These are phyloP conservation scores for Drosophila mulleri DNA, from an alignment of 2,888 invertebrate species.

Conservation along the genomic window DNA sequence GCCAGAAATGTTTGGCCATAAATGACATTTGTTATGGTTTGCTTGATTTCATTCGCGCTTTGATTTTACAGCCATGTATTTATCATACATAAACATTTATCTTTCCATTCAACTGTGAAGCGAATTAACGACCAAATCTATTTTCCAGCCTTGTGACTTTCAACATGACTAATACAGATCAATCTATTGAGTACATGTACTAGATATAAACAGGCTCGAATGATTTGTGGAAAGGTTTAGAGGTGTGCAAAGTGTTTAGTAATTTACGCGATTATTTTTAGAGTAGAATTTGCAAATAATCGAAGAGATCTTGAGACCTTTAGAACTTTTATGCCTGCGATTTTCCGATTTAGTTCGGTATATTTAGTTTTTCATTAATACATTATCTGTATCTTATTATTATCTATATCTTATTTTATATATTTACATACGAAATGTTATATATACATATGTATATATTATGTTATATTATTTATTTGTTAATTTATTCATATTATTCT, in stretches of 20 bases:
- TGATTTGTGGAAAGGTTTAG: not conserved
- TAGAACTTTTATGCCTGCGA: not conserved
- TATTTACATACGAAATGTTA: too few relatives aligned
- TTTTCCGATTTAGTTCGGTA: not conserved
- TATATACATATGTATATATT: too few relatives aligned
- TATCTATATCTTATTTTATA: too few relatives aligned
- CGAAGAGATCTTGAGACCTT: too few relatives aligned
- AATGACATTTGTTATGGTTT: constrained; percentile 78
- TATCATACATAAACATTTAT: constrained; percentile 67
- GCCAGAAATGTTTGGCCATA: constrained; percentile 64
- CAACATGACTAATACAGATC: constrained; percentile 23
- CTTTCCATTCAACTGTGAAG: constrained; percentile 49
- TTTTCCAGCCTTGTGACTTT: constrained; percentile 33
- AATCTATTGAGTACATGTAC: constrained; percentile 22
- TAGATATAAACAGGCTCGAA: not conserved
- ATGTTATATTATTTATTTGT: too few relatives aligned
- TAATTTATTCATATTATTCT: too few relatives aligned
- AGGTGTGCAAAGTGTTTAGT: not conserved
- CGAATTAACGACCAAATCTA: constrained; percentile 40
- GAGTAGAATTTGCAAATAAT: not conserved
- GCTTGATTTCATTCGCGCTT: constrained; percentile 74
- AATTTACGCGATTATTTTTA: not conserved
- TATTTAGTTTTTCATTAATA: not conserved
- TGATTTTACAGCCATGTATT: constrained; percentile 60
- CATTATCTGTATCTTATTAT: too few relatives aligned